phyloP scores from a whole-genome alignment of 2,797 vertebrate genomes.

The Adelosebastes latens region DNA sequence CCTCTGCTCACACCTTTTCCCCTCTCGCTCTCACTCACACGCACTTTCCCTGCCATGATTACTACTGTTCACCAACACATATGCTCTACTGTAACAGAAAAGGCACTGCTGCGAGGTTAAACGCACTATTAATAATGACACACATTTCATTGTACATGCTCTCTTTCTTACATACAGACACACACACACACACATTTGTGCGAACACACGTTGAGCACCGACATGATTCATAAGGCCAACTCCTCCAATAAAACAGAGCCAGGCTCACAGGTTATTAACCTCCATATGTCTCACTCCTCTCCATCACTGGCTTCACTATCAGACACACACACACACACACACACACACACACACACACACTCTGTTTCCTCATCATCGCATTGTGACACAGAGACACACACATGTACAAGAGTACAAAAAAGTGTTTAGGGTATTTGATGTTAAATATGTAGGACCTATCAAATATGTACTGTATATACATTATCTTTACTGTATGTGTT shows the following conservation, averaged over 20 bases:
- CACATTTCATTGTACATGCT: background rate
- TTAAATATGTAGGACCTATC: background rate
- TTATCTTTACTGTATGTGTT: background rate
- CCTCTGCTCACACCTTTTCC: constrained; percentile 61
- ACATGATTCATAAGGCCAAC: constrained; percentile 20
- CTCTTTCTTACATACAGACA: background rate
- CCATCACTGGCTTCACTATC: constrained; percentile 21
- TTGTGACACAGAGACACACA: constrained; percentile 1
- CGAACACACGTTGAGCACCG: background rate
- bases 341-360: background rate
- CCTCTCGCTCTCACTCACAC: constrained; percentile 11
- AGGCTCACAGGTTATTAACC: constrained; percentile 44
- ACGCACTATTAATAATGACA: constrained; percentile 13
- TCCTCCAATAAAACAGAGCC: constrained; percentile 22
- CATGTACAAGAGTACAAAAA: background rate
- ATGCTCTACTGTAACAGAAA: constrained; percentile 35
- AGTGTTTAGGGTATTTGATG: background rate
- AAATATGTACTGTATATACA: background rate
- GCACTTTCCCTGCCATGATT: constrained; percentile 15
- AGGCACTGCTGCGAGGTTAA: constrained; percentile 12
- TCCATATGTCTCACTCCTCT: constrained; percentile 38
- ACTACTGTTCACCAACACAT: constrained; percentile 43
- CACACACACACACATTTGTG: background rate
- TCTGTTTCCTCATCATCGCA: constrained; percentile 7
- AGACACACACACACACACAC: background rate